Evolutionary conservation across 2,797 vertebrate genomes (phyloP).

Genomic region (Prunella strophiata): DNA sequence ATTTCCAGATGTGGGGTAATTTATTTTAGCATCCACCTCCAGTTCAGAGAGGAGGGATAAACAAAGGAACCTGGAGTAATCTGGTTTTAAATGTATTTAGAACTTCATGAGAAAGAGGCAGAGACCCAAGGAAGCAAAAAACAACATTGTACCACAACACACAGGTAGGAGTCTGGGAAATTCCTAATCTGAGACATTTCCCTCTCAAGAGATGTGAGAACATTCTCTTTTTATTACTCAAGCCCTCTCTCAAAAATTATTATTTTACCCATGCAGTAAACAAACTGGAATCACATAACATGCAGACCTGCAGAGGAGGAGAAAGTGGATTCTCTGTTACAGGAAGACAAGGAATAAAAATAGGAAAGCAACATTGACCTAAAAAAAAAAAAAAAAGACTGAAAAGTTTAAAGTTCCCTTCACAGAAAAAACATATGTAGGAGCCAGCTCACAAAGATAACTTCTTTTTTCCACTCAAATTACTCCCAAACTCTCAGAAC

Average conservation of each 20-base stretch:
- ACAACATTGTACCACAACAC: fast-evolving
- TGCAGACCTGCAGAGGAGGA: neutral
- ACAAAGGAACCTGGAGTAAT: neutral
- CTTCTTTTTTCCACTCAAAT: neutral
- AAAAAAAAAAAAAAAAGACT: neutral
- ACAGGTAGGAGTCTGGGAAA: neutral
- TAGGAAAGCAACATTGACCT: neutral
- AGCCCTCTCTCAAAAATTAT: neutral
- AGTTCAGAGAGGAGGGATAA: neutral
- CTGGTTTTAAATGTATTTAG: neutral
- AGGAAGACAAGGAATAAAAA: neutral
- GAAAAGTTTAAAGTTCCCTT: neutral
- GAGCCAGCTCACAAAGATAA: neutral
- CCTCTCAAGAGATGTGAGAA: neutral
- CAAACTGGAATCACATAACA: neutral
- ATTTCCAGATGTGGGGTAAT: neutral
- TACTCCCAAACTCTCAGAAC: neutral
- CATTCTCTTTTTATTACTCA: neutral
- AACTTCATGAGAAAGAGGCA: neutral
- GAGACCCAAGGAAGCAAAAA: neutral
- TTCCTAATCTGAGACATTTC: neutral
- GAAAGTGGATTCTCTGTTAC: neutral
- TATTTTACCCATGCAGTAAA: neutral
- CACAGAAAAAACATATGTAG: neutral
- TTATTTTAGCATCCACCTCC: neutral